Conservation (phyloP, 2,113 vertebrate species). For the Clupea harengus region DNA sequence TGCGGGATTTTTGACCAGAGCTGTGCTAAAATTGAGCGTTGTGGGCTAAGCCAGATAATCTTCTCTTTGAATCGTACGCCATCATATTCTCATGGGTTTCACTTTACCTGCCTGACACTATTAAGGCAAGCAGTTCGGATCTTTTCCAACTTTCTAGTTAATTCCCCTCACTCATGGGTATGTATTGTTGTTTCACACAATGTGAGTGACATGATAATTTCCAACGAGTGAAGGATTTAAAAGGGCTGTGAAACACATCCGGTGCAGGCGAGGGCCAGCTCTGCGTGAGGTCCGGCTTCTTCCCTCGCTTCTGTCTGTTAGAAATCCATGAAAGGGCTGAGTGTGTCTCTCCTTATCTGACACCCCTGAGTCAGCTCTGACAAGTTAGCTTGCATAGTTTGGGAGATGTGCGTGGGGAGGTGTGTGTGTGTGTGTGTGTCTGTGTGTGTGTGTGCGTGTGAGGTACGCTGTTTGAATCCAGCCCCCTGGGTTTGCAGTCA, state of each 20-base stretch:
- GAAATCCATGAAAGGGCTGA: neutral
- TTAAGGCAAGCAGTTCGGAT: conserved; percentile 14
- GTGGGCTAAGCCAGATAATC: neutral
- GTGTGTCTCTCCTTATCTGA: conserved; percentile 4
- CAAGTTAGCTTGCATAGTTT: neutral
- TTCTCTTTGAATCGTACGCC: neutral
- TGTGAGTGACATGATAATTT: neutral
- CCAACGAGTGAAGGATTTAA: neutral
- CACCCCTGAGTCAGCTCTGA: conserved; percentile 15
- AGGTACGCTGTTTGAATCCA: neutral
- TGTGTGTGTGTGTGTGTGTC: conserved; percentile 6
- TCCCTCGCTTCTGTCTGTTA: neutral
- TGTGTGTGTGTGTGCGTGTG: neutral
- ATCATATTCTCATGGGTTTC: neutral
- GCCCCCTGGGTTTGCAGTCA: neutral
- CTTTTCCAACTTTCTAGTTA: conserved; percentile 19
- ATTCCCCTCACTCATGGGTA: conserved; percentile 1
- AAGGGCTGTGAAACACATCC: neutral
- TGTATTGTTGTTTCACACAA: neutral
- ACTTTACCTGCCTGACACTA: neutral
- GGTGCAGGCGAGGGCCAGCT: neutral
- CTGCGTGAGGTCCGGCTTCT: neutral
- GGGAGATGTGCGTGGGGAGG: neutral
- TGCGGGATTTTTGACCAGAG: neutral
- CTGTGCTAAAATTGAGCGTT: neutral